Base-by-base conservation (phyloP, 2,888 invertebrate genomes). In the Chymomyza procnemis region DNA sequence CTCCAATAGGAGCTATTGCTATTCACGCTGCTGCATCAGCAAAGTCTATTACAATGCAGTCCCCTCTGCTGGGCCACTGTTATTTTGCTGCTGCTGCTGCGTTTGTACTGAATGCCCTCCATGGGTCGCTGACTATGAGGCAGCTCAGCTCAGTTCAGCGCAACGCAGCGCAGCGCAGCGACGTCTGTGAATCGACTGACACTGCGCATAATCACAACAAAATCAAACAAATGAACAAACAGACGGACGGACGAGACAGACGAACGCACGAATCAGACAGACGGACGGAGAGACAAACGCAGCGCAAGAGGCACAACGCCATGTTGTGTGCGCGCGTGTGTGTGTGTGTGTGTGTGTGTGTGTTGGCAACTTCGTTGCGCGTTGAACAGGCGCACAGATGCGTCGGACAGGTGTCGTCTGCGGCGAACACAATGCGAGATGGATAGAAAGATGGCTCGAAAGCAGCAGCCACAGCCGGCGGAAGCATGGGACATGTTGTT, bases 141-240 rank as follows among this genome's bases (percentile, higher is more conserved):
- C 73, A 52, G 63, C 66, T 65, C 55, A n/a, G 26, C 77, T 69
- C 64, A 65, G 74, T 72, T 47, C 58, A 63, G 68, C 55, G 5
- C n/a, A n/a, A n/a, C 66, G 68, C 55, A n/a, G 26, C 77, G 70
- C 64, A 65, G 74, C 73, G 52, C 58, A 63, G 68, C 55, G 5
- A 34, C 5, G 34, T 9, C 34, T 41, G 34, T 12, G 34, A 41
- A 41, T 41, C 34, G 34, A 41, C 64, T 66, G 71, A 74, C 87
- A 86, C 74, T 84, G 83, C 84, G 84, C 84, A 84, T 79, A 87
- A 85, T 85, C 84, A 87, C 80, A 85, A 80, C 88, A 78, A 83
- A 80, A 79, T 78, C 78, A 79, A 85, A 82, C 72, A 87, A 85
- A 80, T 74, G 76, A 76, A 59, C 76, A 75, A 75, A 55, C 69